These are phyloP conservation scores for Eleginops maclovinus DNA, from an alignment of 2,113 vertebrate species.

Conservation along the genomic window DNA sequence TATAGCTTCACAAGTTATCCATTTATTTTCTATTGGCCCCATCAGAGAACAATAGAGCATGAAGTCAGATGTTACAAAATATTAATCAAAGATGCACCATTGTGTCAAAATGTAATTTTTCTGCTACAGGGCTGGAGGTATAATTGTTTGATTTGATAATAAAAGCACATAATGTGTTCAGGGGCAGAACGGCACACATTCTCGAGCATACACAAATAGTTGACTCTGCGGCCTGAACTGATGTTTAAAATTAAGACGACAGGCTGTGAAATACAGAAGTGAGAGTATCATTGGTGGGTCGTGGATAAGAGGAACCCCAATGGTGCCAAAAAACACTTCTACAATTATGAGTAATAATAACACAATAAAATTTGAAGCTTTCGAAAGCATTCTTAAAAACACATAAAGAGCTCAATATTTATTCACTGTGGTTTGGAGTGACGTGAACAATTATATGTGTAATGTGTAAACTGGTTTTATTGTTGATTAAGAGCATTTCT, in stretches of 20 bases:
- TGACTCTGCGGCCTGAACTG: neutral
- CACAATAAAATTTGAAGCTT: conserved; percentile 11
- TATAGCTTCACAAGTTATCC: conserved; percentile 76
- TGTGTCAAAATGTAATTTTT: conserved; percentile 76
- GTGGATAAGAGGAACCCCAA: conserved; percentile 30
- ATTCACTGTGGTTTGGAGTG: neutral
- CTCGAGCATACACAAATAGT: conserved; percentile 18
- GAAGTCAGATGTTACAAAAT: conserved; percentile 60
- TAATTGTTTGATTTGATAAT: conserved; percentile 77
- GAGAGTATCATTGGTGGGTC: conserved; percentile 25
- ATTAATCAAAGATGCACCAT: conserved; percentile 67
- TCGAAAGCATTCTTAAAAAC: neutral
- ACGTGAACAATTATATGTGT: neutral
- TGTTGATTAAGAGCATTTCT: neutral
- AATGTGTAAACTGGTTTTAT: neutral
- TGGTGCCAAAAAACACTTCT: conserved; percentile 33
- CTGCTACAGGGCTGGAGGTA: conserved; percentile 32
- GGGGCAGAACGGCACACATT: neutral
- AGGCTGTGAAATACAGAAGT: conserved; percentile 47
- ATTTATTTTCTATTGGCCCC: conserved; percentile 72
- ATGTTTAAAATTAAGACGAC: conserved; percentile 48
- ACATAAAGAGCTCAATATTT: neutral
- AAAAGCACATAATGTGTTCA: conserved; percentile 24
- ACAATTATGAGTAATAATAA: conserved; percentile 28
- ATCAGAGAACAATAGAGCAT: conserved; percentile 44